A percentile compares a stretch with the other conserved stretches of the same genome.
Conservation (phyloP, 1,140 invertebrate species). For the Zaprionus ghesquierei region DNA sequence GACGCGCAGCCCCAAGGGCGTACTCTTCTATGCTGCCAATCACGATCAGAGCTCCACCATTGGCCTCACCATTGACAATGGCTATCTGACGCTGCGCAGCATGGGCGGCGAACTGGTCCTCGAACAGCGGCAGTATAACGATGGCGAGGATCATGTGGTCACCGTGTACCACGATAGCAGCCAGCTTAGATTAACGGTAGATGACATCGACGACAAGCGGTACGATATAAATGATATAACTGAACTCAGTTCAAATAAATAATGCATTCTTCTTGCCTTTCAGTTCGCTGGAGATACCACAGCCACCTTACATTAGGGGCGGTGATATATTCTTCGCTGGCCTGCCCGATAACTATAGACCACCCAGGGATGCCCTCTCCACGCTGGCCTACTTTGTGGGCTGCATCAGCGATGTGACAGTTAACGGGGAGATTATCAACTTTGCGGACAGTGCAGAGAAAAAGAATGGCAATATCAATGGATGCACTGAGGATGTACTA, state of each 20-base stretch:
- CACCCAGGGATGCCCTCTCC: constrained; percentile 71
- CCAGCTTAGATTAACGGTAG: constrained; percentile 89
- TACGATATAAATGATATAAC: constrained; percentile 71
- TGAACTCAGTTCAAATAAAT: background rate
- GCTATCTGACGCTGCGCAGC: constrained; percentile 88
- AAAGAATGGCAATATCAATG: constrained; percentile 87
- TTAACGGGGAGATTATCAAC: constrained; percentile 92
- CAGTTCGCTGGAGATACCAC: constrained; percentile 81
- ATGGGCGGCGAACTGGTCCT: constrained; percentile 86
- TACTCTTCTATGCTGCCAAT: constrained; percentile 90
- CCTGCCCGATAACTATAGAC: constrained; percentile 85
- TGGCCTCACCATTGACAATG: constrained; percentile 87
- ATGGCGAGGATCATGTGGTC: constrained; percentile 96
- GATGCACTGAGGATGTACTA: constrained; percentile 84
- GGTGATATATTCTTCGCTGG: constrained; percentile 93
- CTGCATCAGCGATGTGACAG: constrained; percentile 93
- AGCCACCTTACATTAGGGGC: constrained; percentile 85
- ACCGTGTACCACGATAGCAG: constrained; percentile 89
- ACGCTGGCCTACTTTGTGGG: constrained; percentile 88
- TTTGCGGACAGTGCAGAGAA: constrained; percentile 89
- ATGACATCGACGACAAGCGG: constrained; percentile 89
- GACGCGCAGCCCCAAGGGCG: constrained; percentile 89
- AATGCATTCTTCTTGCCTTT: background rate
- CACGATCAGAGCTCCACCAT: constrained; percentile 86
- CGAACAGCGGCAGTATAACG: constrained; percentile 88